These are phyloP conservation scores for Hemitrygon akajei DNA, from an alignment of 2,797 vertebrate genomes.

Conservation along the genomic window DNA sequence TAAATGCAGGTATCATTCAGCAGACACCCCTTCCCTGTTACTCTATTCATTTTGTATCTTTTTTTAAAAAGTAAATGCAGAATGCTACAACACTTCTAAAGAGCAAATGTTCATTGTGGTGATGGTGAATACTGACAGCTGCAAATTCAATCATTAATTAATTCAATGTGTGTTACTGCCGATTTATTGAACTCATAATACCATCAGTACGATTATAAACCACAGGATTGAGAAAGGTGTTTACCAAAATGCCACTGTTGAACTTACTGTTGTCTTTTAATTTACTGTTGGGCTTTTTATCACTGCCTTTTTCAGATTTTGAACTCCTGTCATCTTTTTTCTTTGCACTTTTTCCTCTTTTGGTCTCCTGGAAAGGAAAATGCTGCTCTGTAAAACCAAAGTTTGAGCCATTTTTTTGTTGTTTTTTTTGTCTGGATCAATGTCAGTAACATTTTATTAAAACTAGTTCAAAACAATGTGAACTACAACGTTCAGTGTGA, in stretches of 20 bases:
- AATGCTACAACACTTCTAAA: neutral
- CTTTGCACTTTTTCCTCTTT: conserved; percentile 48
- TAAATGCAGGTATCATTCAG: conserved; percentile 45
- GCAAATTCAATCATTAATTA: neutral
- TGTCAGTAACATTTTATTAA: neutral
- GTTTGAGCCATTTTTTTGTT: neutral
- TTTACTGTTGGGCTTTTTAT: conserved; percentile 40
- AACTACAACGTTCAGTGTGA: neutral
- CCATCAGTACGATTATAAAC: neutral
- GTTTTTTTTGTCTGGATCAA: neutral
- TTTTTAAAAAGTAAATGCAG: neutral
- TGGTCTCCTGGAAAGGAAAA: conserved; percentile 43
- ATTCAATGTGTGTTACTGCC: neutral
- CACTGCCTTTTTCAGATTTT: conserved; percentile 44
- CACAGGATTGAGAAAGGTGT: neutral
- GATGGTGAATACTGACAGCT: neutral
- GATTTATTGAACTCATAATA: neutral
- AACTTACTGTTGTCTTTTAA: conserved; percentile 48
- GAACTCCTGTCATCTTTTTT: conserved; percentile 47
- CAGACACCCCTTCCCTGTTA: conserved; percentile 35
- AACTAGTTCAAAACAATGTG: neutral
- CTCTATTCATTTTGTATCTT: neutral
- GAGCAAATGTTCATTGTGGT: neutral
- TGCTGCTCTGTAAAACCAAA: neutral
- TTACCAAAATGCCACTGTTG: neutral